phyloP scores from a whole-genome alignment of 2,113 vertebrate species.

The Strigops habroptila region DNA sequence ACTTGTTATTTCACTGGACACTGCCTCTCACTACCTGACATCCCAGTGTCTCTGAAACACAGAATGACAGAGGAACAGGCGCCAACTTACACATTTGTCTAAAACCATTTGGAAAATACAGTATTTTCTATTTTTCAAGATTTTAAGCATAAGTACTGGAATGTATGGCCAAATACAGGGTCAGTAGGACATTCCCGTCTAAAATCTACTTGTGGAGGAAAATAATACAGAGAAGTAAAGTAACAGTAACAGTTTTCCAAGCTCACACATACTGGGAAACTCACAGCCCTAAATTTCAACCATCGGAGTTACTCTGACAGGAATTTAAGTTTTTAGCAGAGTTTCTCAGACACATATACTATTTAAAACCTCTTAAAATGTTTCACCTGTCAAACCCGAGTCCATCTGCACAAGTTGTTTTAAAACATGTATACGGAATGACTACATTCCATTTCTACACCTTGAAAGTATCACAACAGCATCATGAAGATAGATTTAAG shows the following conservation, averaged over 20 bases:
- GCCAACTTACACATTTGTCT: not conserved
- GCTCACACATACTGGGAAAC: not conserved
- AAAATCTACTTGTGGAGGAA: not conserved
- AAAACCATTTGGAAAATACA: not conserved
- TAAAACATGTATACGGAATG: not conserved
- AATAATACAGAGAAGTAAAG: not conserved
- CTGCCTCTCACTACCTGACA: not conserved
- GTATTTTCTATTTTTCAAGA: not conserved
- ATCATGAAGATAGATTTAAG: not conserved
- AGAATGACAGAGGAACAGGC: not conserved
- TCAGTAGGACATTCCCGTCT: not conserved
- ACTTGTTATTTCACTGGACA: not conserved
- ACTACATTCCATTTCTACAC: not conserved
- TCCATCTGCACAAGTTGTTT: not conserved
- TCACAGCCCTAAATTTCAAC: not conserved
- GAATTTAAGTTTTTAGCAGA: not conserved
- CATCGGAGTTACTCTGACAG: not conserved
- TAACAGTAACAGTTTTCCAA: not conserved
- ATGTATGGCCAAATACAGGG: not conserved
- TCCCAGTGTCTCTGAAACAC: not conserved
- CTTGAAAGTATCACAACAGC: not conserved
- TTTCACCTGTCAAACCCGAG: not conserved
- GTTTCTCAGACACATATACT: not conserved
- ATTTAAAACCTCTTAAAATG: not conserved
- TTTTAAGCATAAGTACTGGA: not conserved